Base-by-base conservation (phyloP, 2,113 vertebrate genomes). In the Cyphomyrus discorhynchus region DNA sequence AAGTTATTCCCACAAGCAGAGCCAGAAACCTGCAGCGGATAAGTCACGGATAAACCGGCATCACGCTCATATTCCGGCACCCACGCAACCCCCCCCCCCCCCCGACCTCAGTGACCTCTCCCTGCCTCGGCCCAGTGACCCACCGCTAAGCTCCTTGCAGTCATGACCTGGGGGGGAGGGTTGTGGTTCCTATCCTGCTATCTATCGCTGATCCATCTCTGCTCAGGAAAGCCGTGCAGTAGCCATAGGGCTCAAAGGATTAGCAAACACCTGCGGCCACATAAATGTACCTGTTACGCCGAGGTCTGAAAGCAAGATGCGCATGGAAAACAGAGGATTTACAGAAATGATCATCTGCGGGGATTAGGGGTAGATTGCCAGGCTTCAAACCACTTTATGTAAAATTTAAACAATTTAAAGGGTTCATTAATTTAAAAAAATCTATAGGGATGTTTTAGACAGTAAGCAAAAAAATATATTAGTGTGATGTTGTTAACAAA, bases 11-110 rank as follows among this genome's bases (percentile, higher is more conserved):
- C 88, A 35, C 52, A 88, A 82, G 89, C 89, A 11, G 91, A 94
- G 93, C 92, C 62, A 93, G 90, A 90, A 92, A 92, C 74, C 88
- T 92, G 88, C 3, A 87, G 56, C 31, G 53, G 21, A 85, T 89
- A 83, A 92, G 88, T 89, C 91, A 89, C 46, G 24, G 49, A 87
- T 85, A 66, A 90, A 90, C 86, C 80, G 45, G 58, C 91, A 90
- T 88, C 58, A 90, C 85, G 89, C 91, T 88, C 89, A n/a, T 56
- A 52, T 8, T 89, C 82, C 86, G 42, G 83, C 24, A 70, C 49
- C 53, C 70, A 74, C 17, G 6, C 27, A 88, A 3, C 58, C 66
- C 89, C 88, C 39, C 24, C 52, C 3, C 13, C 49, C 49, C 3
- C 11, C 47, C 47, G 3, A 66, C n/a, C 62, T 9, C 62, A 10